Evolutionary conservation across 2,888 invertebrate genomes (phyloP).

Genomic region (Dasysyrphus tricinctus): DNA sequence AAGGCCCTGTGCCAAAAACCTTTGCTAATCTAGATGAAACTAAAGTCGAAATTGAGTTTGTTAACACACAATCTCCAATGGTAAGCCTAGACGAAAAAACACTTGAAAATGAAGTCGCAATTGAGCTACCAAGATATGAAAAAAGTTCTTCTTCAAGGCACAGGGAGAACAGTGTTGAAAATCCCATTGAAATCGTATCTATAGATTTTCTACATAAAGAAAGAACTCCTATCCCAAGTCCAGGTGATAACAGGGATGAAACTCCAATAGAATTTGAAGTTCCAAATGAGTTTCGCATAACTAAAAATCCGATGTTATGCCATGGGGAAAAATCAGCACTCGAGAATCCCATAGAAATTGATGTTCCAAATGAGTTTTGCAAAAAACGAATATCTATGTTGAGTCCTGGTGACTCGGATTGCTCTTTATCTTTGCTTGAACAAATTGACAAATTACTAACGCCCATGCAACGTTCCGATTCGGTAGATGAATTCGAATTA

Average conservation of each 20-base stretch:
- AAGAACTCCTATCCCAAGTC: not conserved
- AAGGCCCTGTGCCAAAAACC: not conserved
- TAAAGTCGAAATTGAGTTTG: conserved; percentile 15
- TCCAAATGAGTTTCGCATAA: not conserved
- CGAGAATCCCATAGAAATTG: conserved; percentile 23
- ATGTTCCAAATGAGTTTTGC: conserved; percentile 11
- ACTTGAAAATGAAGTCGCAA: not conserved
- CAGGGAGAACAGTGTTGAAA: not conserved
- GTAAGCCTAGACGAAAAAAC: not conserved
- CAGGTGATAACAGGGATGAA: not conserved
- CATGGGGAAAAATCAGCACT: not conserved
- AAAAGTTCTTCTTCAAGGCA: not conserved
- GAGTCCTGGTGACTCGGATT: conserved; percentile 48
- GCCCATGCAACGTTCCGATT: conserved; percentile 33
- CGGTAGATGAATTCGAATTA: conserved; percentile 57
- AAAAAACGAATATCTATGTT: conserved; percentile 1
- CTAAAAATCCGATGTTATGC: conserved; percentile 9
- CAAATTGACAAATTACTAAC: conserved; percentile 16
- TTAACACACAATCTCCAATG: conserved; percentile 6
- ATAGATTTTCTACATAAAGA: not conserved
- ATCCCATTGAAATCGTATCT: not conserved
- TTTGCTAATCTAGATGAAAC: not conserved
- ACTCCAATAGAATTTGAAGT: conserved; percentile 12
- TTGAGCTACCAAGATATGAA: not conserved
- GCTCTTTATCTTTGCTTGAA: conserved; percentile 21